Conservation (phyloP, 2,113 vertebrate genomes). For the Syngnathus typhle region DNA sequence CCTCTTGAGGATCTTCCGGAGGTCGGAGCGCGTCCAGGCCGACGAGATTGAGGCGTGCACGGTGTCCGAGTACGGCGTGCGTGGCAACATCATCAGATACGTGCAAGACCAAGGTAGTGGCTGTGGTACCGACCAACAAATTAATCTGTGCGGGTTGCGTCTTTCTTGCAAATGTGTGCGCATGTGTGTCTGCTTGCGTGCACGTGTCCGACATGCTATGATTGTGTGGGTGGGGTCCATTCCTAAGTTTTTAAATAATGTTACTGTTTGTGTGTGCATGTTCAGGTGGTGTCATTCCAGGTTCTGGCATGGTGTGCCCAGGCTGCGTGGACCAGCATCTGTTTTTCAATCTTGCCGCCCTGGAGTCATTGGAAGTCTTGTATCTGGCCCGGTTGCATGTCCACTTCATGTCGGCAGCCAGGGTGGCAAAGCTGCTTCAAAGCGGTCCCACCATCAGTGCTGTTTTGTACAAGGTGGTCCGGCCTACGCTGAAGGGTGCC, state of each 20-base stretch:
- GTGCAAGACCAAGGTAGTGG: constrained; percentile 79
- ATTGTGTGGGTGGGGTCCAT: not conserved
- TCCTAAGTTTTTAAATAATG: not conserved
- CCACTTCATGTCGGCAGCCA: constrained; percentile 64
- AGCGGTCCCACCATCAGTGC: constrained; percentile 58
- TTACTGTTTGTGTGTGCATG: not conserved
- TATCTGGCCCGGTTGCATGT: constrained; percentile 82
- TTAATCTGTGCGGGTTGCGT: too few species aligned
- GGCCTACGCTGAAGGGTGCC: constrained; percentile 47
- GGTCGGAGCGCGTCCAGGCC: constrained; percentile 6
- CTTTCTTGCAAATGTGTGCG: too few species aligned
- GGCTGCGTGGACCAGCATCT: constrained; percentile 76
- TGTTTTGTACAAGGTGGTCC: constrained; percentile 64
- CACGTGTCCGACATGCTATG: not conserved
- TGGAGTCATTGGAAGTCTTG: constrained; percentile 76
- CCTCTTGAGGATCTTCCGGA: constrained; percentile 82
- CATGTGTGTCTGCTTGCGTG: too few species aligned
- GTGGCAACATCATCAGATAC: constrained; percentile 84
- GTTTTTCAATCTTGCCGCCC: constrained; percentile 81
- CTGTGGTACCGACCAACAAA: too few species aligned
- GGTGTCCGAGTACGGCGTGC: constrained; percentile 81
- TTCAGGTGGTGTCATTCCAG: constrained; percentile 43
- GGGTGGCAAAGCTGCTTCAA: constrained; percentile 1
- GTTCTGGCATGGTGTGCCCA: constrained; percentile 39
- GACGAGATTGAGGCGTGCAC: constrained; percentile 64